Conservation (phyloP, 2,797 vertebrate species). For the Onychomys arenicola region DNA sequence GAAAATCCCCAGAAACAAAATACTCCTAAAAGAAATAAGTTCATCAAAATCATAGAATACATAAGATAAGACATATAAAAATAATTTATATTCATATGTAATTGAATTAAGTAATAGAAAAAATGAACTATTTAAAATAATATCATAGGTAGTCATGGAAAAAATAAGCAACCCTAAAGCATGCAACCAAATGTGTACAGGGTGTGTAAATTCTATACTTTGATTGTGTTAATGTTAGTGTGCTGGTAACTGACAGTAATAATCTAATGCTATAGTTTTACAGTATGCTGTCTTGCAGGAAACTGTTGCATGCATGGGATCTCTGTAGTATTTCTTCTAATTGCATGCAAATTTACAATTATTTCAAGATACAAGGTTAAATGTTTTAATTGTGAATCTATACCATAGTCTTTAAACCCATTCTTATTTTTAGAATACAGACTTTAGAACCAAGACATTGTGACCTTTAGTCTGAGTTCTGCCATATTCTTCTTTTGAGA, state of each 20-base stretch:
- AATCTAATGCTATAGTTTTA: background rate
- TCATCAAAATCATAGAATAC: background rate
- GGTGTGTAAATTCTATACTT: background rate
- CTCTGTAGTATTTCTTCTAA: background rate
- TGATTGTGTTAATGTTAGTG: background rate
- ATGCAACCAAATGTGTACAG: background rate
- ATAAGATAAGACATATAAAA: constrained; percentile 1
- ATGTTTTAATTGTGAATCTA: background rate
- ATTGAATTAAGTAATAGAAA: background rate
- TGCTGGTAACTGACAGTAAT: background rate
- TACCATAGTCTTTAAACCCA: background rate
- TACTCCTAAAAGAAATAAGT: background rate
- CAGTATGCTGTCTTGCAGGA: background rate
- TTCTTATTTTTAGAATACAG: background rate
- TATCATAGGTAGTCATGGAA: background rate
- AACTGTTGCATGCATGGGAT: background rate
- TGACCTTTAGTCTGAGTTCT: background rate
- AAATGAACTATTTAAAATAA: constrained; percentile 15
- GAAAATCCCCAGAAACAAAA: background rate
- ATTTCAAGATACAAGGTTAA: background rate
- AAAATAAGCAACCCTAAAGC: background rate
- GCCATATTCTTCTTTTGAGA: background rate
- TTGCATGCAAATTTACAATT: background rate
- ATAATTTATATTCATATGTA: constrained; percentile 6
- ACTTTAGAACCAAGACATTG: background rate